Evolutionary conservation across 1,140 invertebrate species (phyloP), one percentile per base, ranked within the genome.

Genomic region (Drosophila nigromelanica): DNA sequence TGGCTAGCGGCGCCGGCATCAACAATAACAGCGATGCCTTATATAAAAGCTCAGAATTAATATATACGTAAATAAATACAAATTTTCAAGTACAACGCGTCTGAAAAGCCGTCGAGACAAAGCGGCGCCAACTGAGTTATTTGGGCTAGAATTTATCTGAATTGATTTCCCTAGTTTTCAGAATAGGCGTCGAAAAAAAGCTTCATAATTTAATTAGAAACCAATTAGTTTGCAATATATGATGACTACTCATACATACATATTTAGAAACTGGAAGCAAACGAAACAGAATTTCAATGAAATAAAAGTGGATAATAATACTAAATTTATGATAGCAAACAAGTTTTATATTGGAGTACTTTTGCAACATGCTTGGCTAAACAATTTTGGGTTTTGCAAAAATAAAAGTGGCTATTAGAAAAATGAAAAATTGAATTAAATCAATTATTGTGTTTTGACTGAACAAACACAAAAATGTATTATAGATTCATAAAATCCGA

Each of bases 41-140:
- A n/a, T 6, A 40, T 14, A 14, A 5, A 40, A 40, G 39, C n/a
- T 40, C 2, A 40, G 39, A n/a, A n/a, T 40, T 5, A 40, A 40
- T 2, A 10, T 8, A 14, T 4, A 14, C n/a, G n/a, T 40, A 40
- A 14, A 40, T 6, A 14, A 40, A 40, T 5, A 40, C 2, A n/a
- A 47, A 50, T 1, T 33, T 58, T 66, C 42, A 66, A 66, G 52
- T 48, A 50, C 45, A 8, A 40, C 24, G 1, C 45, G 14, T 66
- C 63, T 66, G 33, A 51, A 35, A 35, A 35, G 33, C 33, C 33
- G 33, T 35, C 33, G 21, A 62, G 47, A 51, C 37, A 51, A 30
- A 27, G 4, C n/a, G 21, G 35, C 21, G 30, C 5, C 55, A 5
- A 3, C 11, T 45, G 6, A 4, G 27, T 59, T 14, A 18, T 45